Conservation (phyloP, 2,888 invertebrate genomes). For the Rhabditophanes sp. region DNA sequence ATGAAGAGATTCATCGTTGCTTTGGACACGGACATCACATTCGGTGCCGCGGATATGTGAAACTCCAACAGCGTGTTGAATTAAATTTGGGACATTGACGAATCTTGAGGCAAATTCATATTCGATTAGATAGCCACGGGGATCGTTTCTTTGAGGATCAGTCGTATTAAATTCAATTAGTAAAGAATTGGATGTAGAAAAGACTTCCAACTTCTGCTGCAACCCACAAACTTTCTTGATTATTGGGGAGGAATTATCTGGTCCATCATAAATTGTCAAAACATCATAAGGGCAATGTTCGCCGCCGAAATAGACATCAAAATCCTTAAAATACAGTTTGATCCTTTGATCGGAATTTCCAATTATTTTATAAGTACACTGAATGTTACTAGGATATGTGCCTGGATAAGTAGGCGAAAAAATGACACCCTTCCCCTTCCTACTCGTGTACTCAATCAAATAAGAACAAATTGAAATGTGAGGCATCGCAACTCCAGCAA, state of each 20-base stretch:
- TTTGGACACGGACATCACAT: conserved; percentile 57
- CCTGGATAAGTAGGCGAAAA: conserved; percentile 96
- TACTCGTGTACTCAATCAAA: too few species aligned
- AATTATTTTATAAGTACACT: conserved; percentile 57
- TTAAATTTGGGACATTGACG: conserved; percentile 75
- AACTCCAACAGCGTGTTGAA: conserved; percentile 20
- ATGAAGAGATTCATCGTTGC: conserved; percentile 46
- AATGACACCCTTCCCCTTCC: conserved; percentile 66
- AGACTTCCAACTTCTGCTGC: conserved; percentile 39
- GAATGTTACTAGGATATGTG: conserved; percentile 60
- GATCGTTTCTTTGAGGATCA: conserved; percentile 58
- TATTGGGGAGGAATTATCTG: conserved; percentile 63
- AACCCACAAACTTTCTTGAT: conserved; percentile 41
- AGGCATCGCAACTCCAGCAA: too few species aligned
- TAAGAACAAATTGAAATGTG: neutral
- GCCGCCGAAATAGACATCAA: conserved; percentile 93
- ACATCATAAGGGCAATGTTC: conserved; percentile 98
- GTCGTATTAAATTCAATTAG: conserved; percentile 43
- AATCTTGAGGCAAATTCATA: conserved; percentile 96
- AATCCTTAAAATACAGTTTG: conserved; percentile 85
- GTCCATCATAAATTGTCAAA: conserved; percentile 88
- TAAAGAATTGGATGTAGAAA: conserved; percentile 28
- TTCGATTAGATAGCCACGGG: conserved; percentile 62
- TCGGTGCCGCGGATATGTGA: conserved; percentile 50
- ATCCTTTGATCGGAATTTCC: conserved; percentile 77